Conservation (phyloP, 2,888 invertebrate genomes). For the Stenichneumon culpator region DNA sequence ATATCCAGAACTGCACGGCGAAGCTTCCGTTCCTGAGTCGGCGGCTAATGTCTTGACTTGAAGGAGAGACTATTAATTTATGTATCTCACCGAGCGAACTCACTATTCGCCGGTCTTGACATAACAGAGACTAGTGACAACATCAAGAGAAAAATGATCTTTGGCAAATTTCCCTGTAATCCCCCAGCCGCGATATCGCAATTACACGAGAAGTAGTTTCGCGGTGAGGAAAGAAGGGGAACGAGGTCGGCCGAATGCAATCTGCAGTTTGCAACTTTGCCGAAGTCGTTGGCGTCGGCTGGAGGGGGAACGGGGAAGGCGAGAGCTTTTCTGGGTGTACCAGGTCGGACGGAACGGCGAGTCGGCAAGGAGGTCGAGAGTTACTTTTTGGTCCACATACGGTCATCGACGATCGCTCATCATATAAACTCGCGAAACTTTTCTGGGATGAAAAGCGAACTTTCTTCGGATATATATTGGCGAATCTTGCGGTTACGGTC, state of each 20-base stretch:
- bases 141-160: neutral
- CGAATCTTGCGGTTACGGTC: neutral
- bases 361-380: slow-evolving; percentile 50
- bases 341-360: slow-evolving; percentile 37
- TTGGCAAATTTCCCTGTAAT: slow-evolving; percentile 2
- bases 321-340: slow-evolving; percentile 44
- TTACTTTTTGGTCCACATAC: slow-evolving; percentile 53
- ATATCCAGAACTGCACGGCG: too few species aligned
- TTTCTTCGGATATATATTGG: neutral
- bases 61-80: neutral
- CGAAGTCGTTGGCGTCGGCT: slow-evolving; percentile 72
- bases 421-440: slow-evolving; percentile 2
- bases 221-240: slow-evolving; percentile 18
- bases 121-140: neutral
- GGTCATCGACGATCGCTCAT: slow-evolving; percentile 50
- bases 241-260: slow-evolving; percentile 69
- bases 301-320: slow-evolving; percentile 26
- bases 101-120: neutral
- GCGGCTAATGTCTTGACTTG: neutral
- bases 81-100: neutral
- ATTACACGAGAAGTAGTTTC: slow-evolving; percentile 54
- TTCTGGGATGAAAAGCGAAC: neutral
- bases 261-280: slow-evolving; percentile 75
- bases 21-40: too few species aligned
- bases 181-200: slow-evolving; percentile 40